Percentiles rank a stretch among this genome's conserved stretches.
phyloP scores from a whole-genome alignment of 2,797 vertebrate genomes.

The Nasua narica region DNA sequence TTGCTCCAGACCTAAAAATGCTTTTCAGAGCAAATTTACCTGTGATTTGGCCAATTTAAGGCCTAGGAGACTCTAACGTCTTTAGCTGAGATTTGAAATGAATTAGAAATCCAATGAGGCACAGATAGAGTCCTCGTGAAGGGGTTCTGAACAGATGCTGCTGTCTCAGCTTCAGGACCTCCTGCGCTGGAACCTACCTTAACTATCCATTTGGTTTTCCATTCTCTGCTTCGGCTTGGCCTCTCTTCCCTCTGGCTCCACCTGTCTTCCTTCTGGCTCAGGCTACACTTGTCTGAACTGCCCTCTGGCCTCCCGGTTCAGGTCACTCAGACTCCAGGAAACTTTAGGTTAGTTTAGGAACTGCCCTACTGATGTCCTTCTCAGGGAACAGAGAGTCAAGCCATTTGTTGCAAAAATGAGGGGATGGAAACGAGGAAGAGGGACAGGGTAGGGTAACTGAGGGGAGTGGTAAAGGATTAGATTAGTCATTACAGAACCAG shows the following conservation, averaged over 20 bases:
- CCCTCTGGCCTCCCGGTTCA: neutral
- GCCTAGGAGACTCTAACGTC: neutral
- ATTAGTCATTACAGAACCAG: neutral
- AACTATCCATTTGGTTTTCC: neutral
- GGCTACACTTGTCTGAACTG: neutral
- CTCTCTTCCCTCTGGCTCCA: neutral
- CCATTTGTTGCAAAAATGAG: neutral
- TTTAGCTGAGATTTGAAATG: neutral
- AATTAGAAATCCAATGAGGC: neutral
- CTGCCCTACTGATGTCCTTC: neutral
- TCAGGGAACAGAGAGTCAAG: neutral
- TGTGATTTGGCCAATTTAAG: slow-evolving; percentile 23
- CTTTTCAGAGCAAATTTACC: slow-evolving; percentile 35
- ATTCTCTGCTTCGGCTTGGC: neutral
- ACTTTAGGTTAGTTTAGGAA: neutral
- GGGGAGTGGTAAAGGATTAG: neutral
- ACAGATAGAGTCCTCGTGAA: neutral
- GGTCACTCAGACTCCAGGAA: neutral
- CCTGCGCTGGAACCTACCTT: neutral
- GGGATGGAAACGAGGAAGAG: neutral
- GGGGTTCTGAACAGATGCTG: neutral
- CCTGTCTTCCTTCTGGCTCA: neutral
- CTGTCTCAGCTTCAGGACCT: neutral
- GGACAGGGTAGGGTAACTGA: neutral
- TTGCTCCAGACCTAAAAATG: neutral